Evolutionary conservation across 2,797 vertebrate species (phyloP), one percentile per base, ranked within the genome.

Genomic region (Glyptemys insculpta): DNA sequence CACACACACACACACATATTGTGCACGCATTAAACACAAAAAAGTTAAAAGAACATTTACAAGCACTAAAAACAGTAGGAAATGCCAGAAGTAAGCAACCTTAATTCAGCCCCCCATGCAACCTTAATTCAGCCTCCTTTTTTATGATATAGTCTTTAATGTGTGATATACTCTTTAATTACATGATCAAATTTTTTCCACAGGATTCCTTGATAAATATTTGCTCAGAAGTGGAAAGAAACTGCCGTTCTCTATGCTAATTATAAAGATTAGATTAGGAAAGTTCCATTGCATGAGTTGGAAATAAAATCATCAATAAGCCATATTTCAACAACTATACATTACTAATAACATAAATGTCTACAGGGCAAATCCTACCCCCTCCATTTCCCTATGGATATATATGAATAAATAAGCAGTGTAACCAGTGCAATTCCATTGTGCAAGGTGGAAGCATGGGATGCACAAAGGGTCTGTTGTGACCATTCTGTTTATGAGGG

Each of bases 181-280:
- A n/a, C 16, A n/a, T n/a, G 8, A 65, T n/a, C 16, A 65, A 34
- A n/a, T 65, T 65, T 65, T 65, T 31, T 31, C 34, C 62, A 68
- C 47, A 81, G 59, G 19, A 15, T 10, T 54, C 54, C 47, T 50
- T 88, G 34, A 37, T 86, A 83, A 83, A 80, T 59, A 86, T 81
- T 85, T 87, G 59, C 21, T 56, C 21, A 76, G 41, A 76, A 41
- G 12, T 2, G 2, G 37, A 29, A 16, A 44, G 37, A 74, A 74
- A 44, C 37, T 74, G 68, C 37, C 6, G 23, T 41, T 74, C 23
- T 76, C 12, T 76, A 27, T 44, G 87, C 87, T 85, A 83, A 76
- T 94, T 53, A 68, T 15, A 12, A 79, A 34, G 14, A 88, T 85
- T 95, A 76, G 19, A 86, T 88, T 82, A 91, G 53, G 72, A 96